Evolutionary conservation across 2,888 invertebrate species (phyloP).

Genomic region (Linnaemya vulpina): DNA sequence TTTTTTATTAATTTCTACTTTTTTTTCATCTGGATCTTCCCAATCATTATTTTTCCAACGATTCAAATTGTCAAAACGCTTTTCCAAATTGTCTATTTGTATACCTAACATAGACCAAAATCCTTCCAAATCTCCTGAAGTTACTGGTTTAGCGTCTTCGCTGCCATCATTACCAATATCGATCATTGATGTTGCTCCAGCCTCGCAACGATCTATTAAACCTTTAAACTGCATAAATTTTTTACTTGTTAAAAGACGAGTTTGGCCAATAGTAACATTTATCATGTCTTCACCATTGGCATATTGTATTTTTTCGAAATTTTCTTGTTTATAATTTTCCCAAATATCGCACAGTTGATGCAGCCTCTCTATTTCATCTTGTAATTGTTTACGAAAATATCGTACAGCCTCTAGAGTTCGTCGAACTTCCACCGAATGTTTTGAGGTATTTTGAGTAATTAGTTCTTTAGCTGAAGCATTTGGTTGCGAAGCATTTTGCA

Average conservation of each 20-base stretch:
- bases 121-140: constrained; percentile 88
- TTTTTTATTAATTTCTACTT: constrained; percentile 65
- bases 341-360: constrained; percentile 83
- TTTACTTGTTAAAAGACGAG: constrained; percentile 87
- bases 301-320: constrained; percentile 80
- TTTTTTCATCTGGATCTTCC: constrained; percentile 78
- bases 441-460: constrained; percentile 48
- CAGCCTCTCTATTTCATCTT: constrained; percentile 83
- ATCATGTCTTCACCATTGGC: constrained; percentile 84
- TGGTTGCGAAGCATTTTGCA: constrained; percentile 57
- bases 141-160: constrained; percentile 77
- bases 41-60: constrained; percentile 80
- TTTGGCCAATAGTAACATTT: constrained; percentile 89
- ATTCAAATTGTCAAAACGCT: constrained; percentile 78
- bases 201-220: constrained; percentile 83
- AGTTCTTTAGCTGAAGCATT: neutral
- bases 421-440: constrained; percentile 59
- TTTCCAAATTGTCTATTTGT: constrained; percentile 81
- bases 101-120: constrained; percentile 87
- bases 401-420: constrained; percentile 77
- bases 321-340: constrained; percentile 80
- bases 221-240: constrained; percentile 89
- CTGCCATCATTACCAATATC: constrained; percentile 74
- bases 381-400: constrained; percentile 81
- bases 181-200: constrained; percentile 73